These are phyloP conservation scores for Sycophila texana DNA, from an alignment of 2,888 invertebrate genomes.

Conservation along the genomic window DNA sequence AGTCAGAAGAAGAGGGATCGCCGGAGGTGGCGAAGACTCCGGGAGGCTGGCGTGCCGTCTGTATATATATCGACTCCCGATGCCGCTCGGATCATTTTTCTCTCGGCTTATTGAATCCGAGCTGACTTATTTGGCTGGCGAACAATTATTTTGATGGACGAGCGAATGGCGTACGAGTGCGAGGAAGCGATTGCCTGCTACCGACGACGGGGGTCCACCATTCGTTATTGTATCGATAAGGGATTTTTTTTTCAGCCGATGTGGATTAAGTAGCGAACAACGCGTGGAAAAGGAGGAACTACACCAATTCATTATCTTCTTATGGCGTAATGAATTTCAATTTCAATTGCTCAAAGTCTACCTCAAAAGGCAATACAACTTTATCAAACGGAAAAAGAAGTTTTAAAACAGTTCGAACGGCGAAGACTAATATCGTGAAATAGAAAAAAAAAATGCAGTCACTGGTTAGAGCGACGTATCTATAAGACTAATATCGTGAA, in stretches of 20 bases:
- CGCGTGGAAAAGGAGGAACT: not conserved
- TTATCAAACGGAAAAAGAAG: too few species aligned
- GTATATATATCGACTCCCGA: not conserved
- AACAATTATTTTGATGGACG: slow-evolving; percentile 55
- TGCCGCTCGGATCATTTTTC: slow-evolving; percentile 1
- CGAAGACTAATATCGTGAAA: too few species aligned
- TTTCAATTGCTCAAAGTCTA: not conserved
- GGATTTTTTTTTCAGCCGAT: not conserved
- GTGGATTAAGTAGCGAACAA: not conserved
- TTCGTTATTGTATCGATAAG: slow-evolving; percentile 14
- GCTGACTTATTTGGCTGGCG: slow-evolving; percentile 18
- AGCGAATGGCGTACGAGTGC: slow-evolving; percentile 16
- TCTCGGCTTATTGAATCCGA: slow-evolving; percentile 31
- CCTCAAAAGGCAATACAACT: too few species aligned
- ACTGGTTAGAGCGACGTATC: too few species aligned
- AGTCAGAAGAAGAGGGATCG: not conserved
- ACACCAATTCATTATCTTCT: too few species aligned
- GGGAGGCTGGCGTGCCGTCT: too few species aligned
- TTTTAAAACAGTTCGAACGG: too few species aligned
- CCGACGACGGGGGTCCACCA: slow-evolving; percentile 4
- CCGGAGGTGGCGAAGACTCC: not conserved
- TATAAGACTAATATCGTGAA: too few species aligned
- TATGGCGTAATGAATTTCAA: not conserved
- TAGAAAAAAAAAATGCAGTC: too few species aligned
- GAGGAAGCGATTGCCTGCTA: slow-evolving; percentile 42